Base-by-base conservation (phyloP, 2,113 vertebrate genomes). In the Corythaixoides concolor region DNA sequence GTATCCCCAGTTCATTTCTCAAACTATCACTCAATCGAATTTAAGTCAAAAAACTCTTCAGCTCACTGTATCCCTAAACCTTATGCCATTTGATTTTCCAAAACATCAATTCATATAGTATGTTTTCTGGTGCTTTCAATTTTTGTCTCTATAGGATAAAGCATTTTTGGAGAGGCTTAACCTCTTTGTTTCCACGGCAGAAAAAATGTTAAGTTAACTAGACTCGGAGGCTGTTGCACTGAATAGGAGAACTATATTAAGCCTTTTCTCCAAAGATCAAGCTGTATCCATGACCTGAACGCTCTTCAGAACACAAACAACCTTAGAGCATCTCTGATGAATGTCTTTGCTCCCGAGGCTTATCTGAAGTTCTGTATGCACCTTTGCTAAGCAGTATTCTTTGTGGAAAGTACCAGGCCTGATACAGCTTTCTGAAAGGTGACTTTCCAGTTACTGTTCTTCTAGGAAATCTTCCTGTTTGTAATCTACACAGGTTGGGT, bases 51-150 rank as follows among this genome's bases (percentile, higher is more conserved):
- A 75, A 83, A 4, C 27, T 43, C 21, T 33, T 63, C 17, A 39
- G 27, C 66, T 93, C 22, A 21, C 43, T 47, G 8, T 73, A 10
- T 86, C 24, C 18, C 17, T 73, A 60, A 73, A 33, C 26, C 11
- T 59, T 9, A 20, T 0, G 0, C 22, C 3, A 0, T 14, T 11
- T 23, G 17, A 59, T 7, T 89, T 72, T 85, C 18, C 66, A 15
- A 56, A 33, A 35, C 23, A 8, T 30, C 12, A 23, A 3, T 68
- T 63, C 20, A 26, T 9, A 3, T 50, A 5, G 1, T 52, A 15
- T 50, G 12, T 59, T 55, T 55, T 23, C 19, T 37, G 37, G 15
- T 63, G 52, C 21, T 35, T 83, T 86, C 32, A 17, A 32, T 55
- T 87, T 63, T 30, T 37, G 41, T n/a, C 20, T 68, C 43, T n/a